These are phyloP conservation scores for Neolamprologus toae DNA, from an alignment of 2,113 vertebrate species.

Conservation along the genomic window DNA sequence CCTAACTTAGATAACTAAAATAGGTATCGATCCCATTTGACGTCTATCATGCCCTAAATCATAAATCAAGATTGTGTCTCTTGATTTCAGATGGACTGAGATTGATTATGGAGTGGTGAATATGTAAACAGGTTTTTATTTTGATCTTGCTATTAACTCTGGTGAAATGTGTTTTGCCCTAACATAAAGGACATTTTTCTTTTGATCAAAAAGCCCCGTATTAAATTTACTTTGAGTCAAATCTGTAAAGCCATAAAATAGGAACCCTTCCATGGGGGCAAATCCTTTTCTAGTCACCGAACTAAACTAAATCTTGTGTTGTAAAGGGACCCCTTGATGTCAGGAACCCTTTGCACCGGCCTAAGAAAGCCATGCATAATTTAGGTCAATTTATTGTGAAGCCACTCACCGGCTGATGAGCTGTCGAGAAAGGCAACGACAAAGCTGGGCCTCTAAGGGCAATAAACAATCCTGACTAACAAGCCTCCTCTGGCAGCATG, in stretches of 20 bases:
- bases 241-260: background rate
- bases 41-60: background rate
- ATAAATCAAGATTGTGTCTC: background rate
- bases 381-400: conserved; percentile 33
- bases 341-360: background rate
- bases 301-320: background rate
- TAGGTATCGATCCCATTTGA: background rate
- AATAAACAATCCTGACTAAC: conserved; percentile 45
- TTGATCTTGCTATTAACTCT: background rate
- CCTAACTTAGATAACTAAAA: background rate
- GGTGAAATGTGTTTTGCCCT: background rate
- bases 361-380: conserved; percentile 30
- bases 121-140: background rate
- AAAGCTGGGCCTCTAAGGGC: conserved; percentile 27
- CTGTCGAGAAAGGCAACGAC: conserved; percentile 13
- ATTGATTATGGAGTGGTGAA: background rate
- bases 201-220: background rate
- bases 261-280: background rate
- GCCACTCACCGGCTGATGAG: conserved; percentile 33
- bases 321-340: background rate
- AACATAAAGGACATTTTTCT: background rate
- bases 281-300: background rate
- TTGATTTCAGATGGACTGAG: background rate
- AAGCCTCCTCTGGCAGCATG: conserved; percentile 23
- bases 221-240: background rate